These are phyloP conservation scores for Ceratina calcarata DNA, from an alignment of 1,140 invertebrate genomes.

Conservation along the genomic window DNA sequence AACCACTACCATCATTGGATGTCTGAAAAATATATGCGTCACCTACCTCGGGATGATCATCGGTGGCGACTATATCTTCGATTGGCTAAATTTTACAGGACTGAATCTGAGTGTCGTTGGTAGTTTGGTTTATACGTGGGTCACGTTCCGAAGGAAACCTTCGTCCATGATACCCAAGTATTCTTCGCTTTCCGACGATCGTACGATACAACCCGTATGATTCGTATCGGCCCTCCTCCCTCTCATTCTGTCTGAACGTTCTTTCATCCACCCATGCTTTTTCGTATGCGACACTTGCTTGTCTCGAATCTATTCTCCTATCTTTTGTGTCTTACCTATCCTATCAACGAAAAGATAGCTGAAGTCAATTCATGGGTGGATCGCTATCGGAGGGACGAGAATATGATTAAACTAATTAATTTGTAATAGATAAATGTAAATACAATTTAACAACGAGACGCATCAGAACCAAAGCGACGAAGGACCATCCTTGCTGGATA, in stretches of 20 bases:
- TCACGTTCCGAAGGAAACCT: constrained; percentile 85
- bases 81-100: constrained; percentile 95
- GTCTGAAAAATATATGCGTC: constrained; percentile 95
- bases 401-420: too few relatives aligned
- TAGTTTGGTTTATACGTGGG: constrained; percentile 89
- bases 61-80: constrained; percentile 98
- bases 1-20: constrained; percentile 99
- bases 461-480: too few relatives aligned
- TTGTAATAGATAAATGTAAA: too few relatives aligned
- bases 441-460: too few relatives aligned
- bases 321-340: too few relatives aligned
- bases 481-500: too few relatives aligned
- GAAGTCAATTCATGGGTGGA: too few relatives aligned
- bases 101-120: constrained; percentile 94
- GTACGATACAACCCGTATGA: constrained; percentile 78
- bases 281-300: not conserved
- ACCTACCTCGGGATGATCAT: constrained; percentile 98
- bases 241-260: too few relatives aligned
- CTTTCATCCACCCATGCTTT: not conserved
- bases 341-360: too few relatives aligned
- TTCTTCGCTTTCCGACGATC: constrained; percentile 69
- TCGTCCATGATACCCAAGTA: constrained; percentile 78
- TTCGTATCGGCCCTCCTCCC: not conserved
- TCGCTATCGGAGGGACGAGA: too few relatives aligned
- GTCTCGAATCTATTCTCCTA: too few relatives aligned